These are phyloP conservation scores for Oryctes rhinoceros DNA, from an alignment of 1,140 invertebrate genomes.

Conservation along the genomic window DNA sequence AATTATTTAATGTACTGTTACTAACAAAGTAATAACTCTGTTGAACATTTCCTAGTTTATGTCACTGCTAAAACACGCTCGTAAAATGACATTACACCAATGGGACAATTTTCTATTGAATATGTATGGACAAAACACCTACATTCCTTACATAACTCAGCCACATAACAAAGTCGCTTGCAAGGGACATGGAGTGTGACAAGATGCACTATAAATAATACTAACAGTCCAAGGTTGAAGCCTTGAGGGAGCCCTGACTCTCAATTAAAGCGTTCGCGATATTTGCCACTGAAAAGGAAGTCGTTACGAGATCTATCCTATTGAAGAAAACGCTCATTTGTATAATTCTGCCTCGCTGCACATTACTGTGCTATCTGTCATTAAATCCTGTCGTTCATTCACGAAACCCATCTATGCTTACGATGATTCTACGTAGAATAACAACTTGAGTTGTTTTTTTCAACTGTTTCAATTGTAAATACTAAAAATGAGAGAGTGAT, in stretches of 20 bases:
- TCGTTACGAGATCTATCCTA: background rate
- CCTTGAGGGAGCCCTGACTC: constrained; percentile 12
- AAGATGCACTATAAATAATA: constrained; percentile 15
- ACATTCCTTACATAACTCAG: background rate
- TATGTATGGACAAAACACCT: background rate
- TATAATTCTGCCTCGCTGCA: background rate
- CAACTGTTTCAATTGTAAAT: background rate
- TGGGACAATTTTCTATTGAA: background rate
- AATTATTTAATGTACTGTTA: background rate
- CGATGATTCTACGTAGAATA: background rate
- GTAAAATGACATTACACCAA: background rate
- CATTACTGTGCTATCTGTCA: background rate
- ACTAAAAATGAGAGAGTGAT: background rate
- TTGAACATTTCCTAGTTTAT: background rate
- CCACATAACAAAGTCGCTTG: background rate
- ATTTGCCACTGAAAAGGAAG: background rate
- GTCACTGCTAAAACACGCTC: background rate
- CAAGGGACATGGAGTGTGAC: background rate
- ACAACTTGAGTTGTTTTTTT: background rate
- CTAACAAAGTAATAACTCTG: too few relatives aligned
- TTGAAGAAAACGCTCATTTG: background rate
- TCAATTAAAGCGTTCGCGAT: background rate
- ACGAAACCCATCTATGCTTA: background rate
- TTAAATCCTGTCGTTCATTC: background rate
- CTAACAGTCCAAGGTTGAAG: background rate